Evolutionary conservation across 1,140 invertebrate genomes (phyloP), one percentile per base, ranked within the genome.

Genomic region (Megalopta genalis): DNA sequence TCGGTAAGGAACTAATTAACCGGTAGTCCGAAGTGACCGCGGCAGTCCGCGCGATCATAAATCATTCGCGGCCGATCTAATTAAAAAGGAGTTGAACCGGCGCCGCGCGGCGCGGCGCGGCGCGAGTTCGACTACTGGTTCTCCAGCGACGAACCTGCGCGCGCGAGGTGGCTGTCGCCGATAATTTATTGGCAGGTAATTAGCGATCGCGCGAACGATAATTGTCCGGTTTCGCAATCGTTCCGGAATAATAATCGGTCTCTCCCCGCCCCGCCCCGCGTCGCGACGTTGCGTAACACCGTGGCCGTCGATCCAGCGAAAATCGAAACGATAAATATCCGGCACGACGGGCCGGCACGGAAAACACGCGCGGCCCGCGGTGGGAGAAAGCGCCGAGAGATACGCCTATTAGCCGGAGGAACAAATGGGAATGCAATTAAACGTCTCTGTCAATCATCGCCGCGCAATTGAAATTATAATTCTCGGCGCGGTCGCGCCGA

Each of bases 151-250:
- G 46, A 27, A 42, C n/a, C 60, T 32, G 60, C 73, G 66, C 54
- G 49, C 42, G 32, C 32, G 49, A 42, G 16, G 16, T 52, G 32
- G 66, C 62, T 21, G n/a, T 63, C n/a, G 27, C 14, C 65, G 69
- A 68, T 76, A 76, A 76, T 76, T 67, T 76, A 76, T 76, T 76
- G 73, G 52, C 73, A 59, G 64, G 73, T 76, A 76, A 76, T 77
- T 84, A 85, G 76, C 84, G 60, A 66, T 64, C n/a, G 52, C 46
- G 72, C 65, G 54, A 84, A 85, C 73, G 78, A 66, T 77, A 84
- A 85, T 84, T 84, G 76, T 46, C 39, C 60, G 73, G 54, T 81
- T 68, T 76, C 73, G 73, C 73, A 76, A 67, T 63, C 60, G 32
- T 63, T 37, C 63, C 12, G 60, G 39, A 73, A 63, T 64, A 62